These are phyloP conservation scores for Avahi laniger DNA, from an alignment of 2,797 vertebrate species.

Conservation along the genomic window DNA sequence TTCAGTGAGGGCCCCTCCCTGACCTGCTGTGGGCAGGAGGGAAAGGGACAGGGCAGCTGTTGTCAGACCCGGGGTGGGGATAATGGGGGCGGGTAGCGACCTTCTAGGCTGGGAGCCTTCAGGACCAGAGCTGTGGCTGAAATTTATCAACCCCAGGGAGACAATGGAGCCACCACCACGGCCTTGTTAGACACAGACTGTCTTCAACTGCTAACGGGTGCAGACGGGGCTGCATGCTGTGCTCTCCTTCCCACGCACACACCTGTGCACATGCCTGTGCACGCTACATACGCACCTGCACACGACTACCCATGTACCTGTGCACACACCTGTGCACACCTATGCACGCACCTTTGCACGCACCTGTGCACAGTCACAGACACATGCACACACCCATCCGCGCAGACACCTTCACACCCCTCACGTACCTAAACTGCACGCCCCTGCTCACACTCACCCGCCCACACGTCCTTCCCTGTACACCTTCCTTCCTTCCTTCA, in stretches of 20 bases:
- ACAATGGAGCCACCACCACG: fast-evolving
- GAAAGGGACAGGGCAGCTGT: background rate
- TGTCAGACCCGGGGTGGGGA: background rate
- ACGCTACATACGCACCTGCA: background rate
- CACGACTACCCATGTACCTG: background rate
- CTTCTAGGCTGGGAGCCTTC: background rate
- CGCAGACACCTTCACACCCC: background rate
- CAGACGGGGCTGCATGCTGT: too few species aligned
- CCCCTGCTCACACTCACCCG: too few species aligned
- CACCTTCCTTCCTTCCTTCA: background rate
- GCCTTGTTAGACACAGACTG: background rate
- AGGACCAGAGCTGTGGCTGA: background rate
- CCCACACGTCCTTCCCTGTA: background rate
- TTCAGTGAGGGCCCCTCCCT: background rate
- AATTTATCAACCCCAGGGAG: background rate
- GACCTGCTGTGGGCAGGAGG: background rate
- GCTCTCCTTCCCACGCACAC: background rate
- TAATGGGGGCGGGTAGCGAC: background rate
- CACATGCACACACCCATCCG: background rate
- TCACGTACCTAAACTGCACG: background rate
- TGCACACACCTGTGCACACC: background rate
- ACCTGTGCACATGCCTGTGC: too few species aligned
- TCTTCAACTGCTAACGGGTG: background rate
- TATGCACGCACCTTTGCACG: too few species aligned
- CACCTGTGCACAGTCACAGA: background rate